These are phyloP conservation scores for Lobophora halterata DNA, from an alignment of 2,888 invertebrate species.

Conservation along the genomic window DNA sequence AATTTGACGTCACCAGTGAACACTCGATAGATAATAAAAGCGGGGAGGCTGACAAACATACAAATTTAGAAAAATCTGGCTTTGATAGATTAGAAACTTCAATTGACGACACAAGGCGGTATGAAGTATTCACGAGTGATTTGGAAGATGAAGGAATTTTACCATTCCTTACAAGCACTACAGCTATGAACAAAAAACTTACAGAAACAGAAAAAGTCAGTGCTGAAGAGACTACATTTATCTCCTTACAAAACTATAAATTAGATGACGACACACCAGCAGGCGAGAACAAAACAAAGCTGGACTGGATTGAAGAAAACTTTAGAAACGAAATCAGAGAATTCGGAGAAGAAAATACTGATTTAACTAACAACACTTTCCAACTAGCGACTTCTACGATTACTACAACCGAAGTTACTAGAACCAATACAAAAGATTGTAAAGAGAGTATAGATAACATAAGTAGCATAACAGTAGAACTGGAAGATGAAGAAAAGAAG, in stretches of 20 bases:
- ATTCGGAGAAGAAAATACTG: slow-evolving; percentile 12
- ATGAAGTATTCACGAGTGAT: slow-evolving; percentile 29
- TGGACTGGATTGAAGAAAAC: slow-evolving; percentile 48
- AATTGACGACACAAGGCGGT: slow-evolving; percentile 22
- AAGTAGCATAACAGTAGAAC: slow-evolving; percentile 43
- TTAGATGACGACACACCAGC: slow-evolving; percentile 11
- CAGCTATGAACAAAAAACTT: too few species aligned
- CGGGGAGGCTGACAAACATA: slow-evolving; percentile 26
- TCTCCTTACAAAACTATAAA: slow-evolving; percentile 9
- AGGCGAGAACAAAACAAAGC: slow-evolving; percentile 17
- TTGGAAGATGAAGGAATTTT: slow-evolving; percentile 34
- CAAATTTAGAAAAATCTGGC: slow-evolving; percentile 27
- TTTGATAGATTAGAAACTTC: slow-evolving; percentile 28
- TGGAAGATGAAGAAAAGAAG: slow-evolving; percentile 27
- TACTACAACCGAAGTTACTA: slow-evolving; percentile 10
- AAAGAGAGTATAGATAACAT: slow-evolving; percentile 27
- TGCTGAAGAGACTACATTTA: slow-evolving; percentile 11
- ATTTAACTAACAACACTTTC: neutral
- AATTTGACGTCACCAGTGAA: slow-evolving; percentile 12
- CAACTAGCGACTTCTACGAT: slow-evolving; percentile 1
- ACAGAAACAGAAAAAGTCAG: slow-evolving; percentile 22
- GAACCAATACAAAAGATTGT: slow-evolving; percentile 1
- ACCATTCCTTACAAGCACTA: slow-evolving; percentile 20
- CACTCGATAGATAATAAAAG: slow-evolving; percentile 3
- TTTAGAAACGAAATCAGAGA: slow-evolving; percentile 39